Evolutionary conservation across 2,888 invertebrate genomes (phyloP).

Genomic region (Trachelus iudaicus): DNA sequence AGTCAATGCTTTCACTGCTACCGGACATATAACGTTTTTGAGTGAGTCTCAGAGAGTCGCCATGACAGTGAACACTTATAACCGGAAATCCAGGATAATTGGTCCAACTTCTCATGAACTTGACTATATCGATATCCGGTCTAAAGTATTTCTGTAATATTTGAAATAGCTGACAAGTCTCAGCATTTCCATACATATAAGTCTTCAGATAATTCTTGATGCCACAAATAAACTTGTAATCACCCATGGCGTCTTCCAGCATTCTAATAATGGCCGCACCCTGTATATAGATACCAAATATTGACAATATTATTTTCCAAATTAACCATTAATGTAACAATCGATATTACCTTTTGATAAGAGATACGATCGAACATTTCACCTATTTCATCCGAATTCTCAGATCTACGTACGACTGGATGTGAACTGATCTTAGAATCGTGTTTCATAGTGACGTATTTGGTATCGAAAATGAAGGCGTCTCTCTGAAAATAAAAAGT

Average conservation of each 20-base stretch:
- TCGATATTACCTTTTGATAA: constrained; percentile 35
- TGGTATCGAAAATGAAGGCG: constrained; percentile 33
- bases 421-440: constrained; percentile 32
- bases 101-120: constrained; percentile 35
- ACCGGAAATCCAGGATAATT: constrained; percentile 39
- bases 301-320: no score
- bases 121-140: constrained; percentile 24
- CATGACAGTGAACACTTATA: constrained; percentile 24
- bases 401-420: constrained; percentile 28
- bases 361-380: constrained; percentile 42
- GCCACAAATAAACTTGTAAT: constrained; percentile 25
- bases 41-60: constrained; percentile 18
- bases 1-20: background rate
- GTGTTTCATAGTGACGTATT: constrained; percentile 35
- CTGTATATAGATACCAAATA: constrained; percentile 13
- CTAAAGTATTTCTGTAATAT: constrained; percentile 26
- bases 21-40: constrained; percentile 7
- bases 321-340: no score
- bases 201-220: constrained; percentile 30
- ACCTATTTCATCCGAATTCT: constrained; percentile 31
- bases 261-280: constrained; percentile 39
- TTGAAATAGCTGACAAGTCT: constrained; percentile 34
- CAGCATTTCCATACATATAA: constrained; percentile 35
- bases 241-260: constrained; percentile 35
- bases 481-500: constrained; percentile 14